A percentile compares a stretch with the other conserved stretches of the same genome.
Evolutionary conservation across 2,888 invertebrate species (phyloP).

Genomic region (Gasteruption jaculator): DNA sequence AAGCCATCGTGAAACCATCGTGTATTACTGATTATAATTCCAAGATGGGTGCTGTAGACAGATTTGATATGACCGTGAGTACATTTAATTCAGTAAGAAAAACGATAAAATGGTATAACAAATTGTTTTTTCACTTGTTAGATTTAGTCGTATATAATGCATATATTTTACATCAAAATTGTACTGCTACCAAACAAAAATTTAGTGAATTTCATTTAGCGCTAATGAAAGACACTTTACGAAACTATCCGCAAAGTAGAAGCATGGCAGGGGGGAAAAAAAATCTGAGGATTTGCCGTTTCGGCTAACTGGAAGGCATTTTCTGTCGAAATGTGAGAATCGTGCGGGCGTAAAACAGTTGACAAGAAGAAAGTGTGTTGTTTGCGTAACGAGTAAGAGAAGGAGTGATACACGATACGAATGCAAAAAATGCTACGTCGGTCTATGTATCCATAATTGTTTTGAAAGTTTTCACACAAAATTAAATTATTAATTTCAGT

Average conservation of each 20-base stretch:
- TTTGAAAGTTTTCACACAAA: no score
- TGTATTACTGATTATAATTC: constrained; percentile 13
- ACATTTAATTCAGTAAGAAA: constrained; percentile 13
- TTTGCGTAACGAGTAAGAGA: no score
- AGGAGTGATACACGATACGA: no score
- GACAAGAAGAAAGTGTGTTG: no score
- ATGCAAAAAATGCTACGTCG: no score
- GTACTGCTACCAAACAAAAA: background rate
- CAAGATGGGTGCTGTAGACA: constrained; percentile 11
- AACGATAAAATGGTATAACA: constrained; percentile 10
- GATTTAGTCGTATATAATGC: background rate
- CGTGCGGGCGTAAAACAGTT: background rate
- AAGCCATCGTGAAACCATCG: constrained; percentile 5
- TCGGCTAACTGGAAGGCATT: constrained; percentile 3
- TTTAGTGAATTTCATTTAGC: constrained; percentile 3
- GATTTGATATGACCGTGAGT: constrained; percentile 10
- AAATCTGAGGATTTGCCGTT: constrained; percentile 6
- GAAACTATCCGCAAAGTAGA: constrained; percentile 3
- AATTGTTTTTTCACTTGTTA: constrained; percentile 2
- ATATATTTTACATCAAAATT: constrained; percentile 1
- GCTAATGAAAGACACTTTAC: background rate
- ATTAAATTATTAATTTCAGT: no score
- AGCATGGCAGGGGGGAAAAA: constrained; percentile 4
- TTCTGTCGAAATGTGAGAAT: constrained; percentile 1
- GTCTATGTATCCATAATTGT: no score